Percentiles rank a stretch among this genome's conserved stretches.
Evolutionary conservation across 2,113 vertebrate genomes (phyloP).

Genomic region (Erythrolamprus reginae): DNA sequence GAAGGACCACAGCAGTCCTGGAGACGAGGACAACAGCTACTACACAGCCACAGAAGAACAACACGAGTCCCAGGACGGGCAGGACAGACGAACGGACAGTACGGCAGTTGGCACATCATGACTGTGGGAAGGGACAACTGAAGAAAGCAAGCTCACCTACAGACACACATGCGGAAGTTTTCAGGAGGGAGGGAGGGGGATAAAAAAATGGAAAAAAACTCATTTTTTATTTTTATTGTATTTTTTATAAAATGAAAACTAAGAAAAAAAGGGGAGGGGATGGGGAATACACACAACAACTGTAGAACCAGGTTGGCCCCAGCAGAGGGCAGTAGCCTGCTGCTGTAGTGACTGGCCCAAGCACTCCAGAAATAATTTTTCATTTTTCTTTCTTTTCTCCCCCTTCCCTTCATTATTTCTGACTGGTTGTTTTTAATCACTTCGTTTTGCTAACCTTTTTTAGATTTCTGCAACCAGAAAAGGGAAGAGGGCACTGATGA

Average conservation of each 20-base stretch:
- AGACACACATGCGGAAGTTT: background rate
- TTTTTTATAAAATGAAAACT: slow-evolving; percentile 31
- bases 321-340: background rate
- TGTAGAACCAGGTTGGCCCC: slow-evolving; percentile 22
- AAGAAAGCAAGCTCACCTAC: background rate
- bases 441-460: slow-evolving; percentile 7
- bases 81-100: slow-evolving; percentile 66
- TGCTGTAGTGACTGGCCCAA: background rate
- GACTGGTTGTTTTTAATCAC: background rate
- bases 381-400: background rate
- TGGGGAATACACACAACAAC: slow-evolving; percentile 23
- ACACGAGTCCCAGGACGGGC: slow-evolving; percentile 61
- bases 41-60: background rate
- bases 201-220: background rate
- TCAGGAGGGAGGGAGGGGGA: background rate
- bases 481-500: background rate
- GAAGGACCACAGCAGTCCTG: slow-evolving; percentile 33
- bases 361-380: background rate
- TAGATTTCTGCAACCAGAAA: background rate
- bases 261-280: background rate
- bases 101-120: slow-evolving; percentile 67
- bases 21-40: slow-evolving; percentile 26
- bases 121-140: background rate
- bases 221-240: slow-evolving; percentile 36
- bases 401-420: background rate